A percentile compares a stretch with the other conserved stretches of the same genome.
Evolutionary conservation across 2,888 invertebrate genomes (phyloP).

Genomic region (Lacanobia oleracea): DNA sequence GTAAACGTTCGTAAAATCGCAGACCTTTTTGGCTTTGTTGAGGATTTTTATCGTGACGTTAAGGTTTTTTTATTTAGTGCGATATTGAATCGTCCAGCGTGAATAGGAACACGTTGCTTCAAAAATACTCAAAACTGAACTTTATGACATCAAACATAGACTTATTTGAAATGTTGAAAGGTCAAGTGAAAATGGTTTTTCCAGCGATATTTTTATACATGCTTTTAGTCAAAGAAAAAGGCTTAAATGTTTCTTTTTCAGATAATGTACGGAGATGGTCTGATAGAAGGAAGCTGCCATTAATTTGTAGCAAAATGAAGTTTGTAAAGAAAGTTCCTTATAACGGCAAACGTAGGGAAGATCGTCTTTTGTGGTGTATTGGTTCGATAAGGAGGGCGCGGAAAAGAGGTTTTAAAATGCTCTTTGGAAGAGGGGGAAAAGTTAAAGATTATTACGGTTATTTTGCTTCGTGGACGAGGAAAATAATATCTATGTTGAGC

Average conservation of each 20-base stretch:
- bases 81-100: constrained; percentile 65
- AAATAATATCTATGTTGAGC: not conserved
- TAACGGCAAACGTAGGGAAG: constrained; percentile 17
- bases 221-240: constrained; percentile 74
- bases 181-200: constrained; percentile 53
- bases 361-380: constrained; percentile 11
- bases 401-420: constrained; percentile 19
- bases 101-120: constrained; percentile 32
- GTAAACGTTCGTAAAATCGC: constrained; percentile 66
- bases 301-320: constrained; percentile 64
- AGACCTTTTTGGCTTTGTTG: constrained; percentile 78
- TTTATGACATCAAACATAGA: not conserved
- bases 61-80: constrained; percentile 80
- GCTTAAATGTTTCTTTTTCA: constrained; percentile 72
- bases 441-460: constrained; percentile 10
- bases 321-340: constrained; percentile 49
- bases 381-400: constrained; percentile 3
- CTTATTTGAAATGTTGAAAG: constrained; percentile 38
- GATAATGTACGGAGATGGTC: constrained; percentile 66
- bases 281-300: constrained; percentile 58
- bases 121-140: constrained; percentile 32
- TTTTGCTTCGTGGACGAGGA: not conserved
- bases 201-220: constrained; percentile 69
- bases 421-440: not conserved
- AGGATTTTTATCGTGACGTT: constrained; percentile 80